phyloP scores from a whole-genome alignment of 53 echinoderm and acorn worm genomes.

The Pentamera pediparva region DNA sequence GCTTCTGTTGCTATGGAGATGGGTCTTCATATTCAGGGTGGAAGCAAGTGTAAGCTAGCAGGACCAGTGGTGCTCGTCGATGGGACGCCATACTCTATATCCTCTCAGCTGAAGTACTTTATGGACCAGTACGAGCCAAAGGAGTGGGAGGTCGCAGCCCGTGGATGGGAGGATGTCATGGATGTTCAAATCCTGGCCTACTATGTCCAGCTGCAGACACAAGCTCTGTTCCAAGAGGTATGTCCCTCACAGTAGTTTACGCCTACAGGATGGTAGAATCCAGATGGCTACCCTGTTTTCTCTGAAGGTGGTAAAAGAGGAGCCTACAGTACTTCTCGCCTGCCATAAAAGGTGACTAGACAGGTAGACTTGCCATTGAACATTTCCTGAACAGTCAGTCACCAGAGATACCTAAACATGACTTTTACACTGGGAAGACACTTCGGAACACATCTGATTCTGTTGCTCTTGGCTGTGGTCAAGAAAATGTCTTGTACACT shows the following conservation, averaged over 20 bases:
- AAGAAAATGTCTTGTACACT: too few species aligned
- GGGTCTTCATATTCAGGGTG: slow-evolving; percentile 39
- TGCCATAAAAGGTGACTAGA: too few species aligned
- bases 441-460: too few species aligned
- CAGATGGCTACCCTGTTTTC: too few species aligned
- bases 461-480: too few species aligned
- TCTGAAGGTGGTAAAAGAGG: too few species aligned
- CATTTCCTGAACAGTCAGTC: too few species aligned
- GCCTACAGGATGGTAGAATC: too few species aligned
- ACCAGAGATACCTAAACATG: too few species aligned
- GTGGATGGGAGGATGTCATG: slow-evolving; percentile 36
- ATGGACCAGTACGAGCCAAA: slow-evolving; percentile 47
- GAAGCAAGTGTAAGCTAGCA: not conserved
- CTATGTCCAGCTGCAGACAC: slow-evolving; percentile 45
- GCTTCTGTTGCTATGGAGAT: slow-evolving; percentile 67
- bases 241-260: not conserved
- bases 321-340: too few species aligned
- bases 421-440: too few species aligned
- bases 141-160: slow-evolving; percentile 38
- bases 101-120: slow-evolving; percentile 52
- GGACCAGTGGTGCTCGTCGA: slow-evolving; percentile 54
- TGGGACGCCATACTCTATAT: slow-evolving; percentile 58
- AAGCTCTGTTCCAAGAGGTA: slow-evolving; percentile 44
- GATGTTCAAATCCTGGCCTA: slow-evolving; percentile 41
- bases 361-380: too few species aligned